Percentiles rank a stretch among this genome's conserved stretches.
Conservation (phyloP, 2,113 vertebrate species). For the Maylandia zebra region DNA sequence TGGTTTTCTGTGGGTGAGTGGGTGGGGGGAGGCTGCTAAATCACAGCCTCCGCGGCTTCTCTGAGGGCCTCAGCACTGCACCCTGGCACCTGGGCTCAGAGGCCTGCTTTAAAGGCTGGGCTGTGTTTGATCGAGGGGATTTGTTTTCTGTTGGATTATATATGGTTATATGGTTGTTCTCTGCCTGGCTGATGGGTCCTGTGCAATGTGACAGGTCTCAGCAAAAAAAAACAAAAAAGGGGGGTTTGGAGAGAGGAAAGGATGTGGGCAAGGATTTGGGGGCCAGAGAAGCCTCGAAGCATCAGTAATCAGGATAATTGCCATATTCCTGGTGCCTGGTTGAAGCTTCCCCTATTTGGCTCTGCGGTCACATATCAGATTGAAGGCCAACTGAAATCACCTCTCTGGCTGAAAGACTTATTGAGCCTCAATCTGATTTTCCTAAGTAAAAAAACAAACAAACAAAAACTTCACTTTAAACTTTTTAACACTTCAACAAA, state of each 20-base stretch:
- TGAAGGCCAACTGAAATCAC: conserved; percentile 25
- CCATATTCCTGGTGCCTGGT: conserved; percentile 48
- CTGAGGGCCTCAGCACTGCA: conserved; percentile 37
- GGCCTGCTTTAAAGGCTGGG: conserved; percentile 51
- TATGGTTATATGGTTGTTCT: conserved; percentile 54
- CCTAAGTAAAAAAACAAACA: neutral
- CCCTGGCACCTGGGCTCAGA: conserved; percentile 41
- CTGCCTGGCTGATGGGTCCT: conserved; percentile 45
- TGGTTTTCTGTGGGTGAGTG: neutral
- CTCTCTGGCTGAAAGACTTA: neutral
- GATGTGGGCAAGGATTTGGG: conserved; percentile 47
- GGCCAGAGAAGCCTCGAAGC: conserved; percentile 59
- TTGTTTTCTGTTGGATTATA: conserved; percentile 66
- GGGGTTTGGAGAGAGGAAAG: neutral
- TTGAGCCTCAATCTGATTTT: conserved; percentile 5
- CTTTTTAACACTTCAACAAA: neutral
- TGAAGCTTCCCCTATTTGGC: conserved; percentile 30
- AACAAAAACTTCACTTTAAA: neutral
- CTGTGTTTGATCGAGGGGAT: conserved; percentile 59
- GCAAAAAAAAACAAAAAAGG: neutral
- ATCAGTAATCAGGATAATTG: conserved; percentile 73
- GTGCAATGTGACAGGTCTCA: conserved; percentile 55
- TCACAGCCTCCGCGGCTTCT: conserved; percentile 37
- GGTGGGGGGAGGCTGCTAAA: neutral
- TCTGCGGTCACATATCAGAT: conserved; percentile 40